Evolutionary conservation across 2,797 vertebrate genomes (phyloP), one percentile per base, ranked within the genome.

Genomic region (Acipenser ruthenus): DNA sequence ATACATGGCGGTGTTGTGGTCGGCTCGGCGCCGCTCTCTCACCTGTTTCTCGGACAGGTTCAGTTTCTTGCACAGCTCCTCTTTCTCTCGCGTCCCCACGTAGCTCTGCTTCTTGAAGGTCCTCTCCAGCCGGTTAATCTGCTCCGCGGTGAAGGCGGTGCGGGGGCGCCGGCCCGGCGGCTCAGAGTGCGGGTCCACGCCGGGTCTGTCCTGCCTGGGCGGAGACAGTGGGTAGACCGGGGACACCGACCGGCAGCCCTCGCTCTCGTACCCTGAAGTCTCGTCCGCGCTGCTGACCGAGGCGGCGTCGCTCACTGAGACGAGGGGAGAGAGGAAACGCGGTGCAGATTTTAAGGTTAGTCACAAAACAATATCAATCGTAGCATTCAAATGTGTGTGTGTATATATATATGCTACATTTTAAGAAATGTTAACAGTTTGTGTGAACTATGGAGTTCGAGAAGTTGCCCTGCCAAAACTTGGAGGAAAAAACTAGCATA

Each of bases 31-130:
- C 37, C 5, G 3, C 37, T 58, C 11, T n/a, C 11, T n/a, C 68
- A 91, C 90, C 89, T 91, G 90, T 74, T 91, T 91, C 75, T 91
- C 90, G 0, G 90, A 89, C 15, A 91, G 83, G 63, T 68, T 79
- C 56, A 91, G 86, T 65, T 77, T 85, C 70, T 77, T 85, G 81
- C 89, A 89, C 37, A 91, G 87, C 68, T 90, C 86, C 0, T 87
- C 81, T 66, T 90, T 91, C 80, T 89, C 88, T 10, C 89, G 87
- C 0, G 86, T 87, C 9, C 89, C 89, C 73, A 91, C 83, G 69
- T 91, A 91, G 0, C 87, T 82, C 60, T 89, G 90, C 59, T 79
- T 85, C 75, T 89, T 87, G 74, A 91, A 91, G 50, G 81, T 82
- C 37, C 65, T 73, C 80, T 91, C 90, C 79, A 91, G 78, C 70